phyloP scores from a whole-genome alignment of 1,140 invertebrate species.

The Drosophila ogumai region DNA sequence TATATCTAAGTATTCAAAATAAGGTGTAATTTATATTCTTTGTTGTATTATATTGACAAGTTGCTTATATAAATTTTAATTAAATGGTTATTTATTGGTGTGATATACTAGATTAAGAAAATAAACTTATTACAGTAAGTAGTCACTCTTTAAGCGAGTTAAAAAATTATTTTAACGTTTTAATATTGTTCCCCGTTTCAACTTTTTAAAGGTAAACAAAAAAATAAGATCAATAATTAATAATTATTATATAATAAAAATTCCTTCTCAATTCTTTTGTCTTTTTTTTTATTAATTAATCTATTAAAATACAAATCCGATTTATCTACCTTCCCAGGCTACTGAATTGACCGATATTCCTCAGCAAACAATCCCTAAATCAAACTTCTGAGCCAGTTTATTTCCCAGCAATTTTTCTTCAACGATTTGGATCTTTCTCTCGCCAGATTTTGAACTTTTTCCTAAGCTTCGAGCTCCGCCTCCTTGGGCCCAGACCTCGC shows the following conservation, averaged over 20 bases:
- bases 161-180: too few species aligned
- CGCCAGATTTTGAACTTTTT: conserved; percentile 41
- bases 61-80: not conserved
- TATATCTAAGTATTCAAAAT: conserved; percentile 7
- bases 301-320: not conserved
- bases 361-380: not conserved
- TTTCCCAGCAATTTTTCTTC: conserved; percentile 39
- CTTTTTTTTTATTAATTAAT: not conserved
- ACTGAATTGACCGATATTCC: conserved; percentile 18
- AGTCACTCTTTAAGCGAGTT: too few species aligned
- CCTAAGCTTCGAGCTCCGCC: conserved; percentile 19
- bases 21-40: conserved; percentile 5
- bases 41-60: not conserved
- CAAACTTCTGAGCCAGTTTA: conserved; percentile 10
- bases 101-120: not conserved
- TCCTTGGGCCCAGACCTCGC: conserved; percentile 39
- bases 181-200: too few species aligned
- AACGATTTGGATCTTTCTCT: conserved; percentile 32
- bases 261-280: rapidly evolving
- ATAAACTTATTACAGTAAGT: not conserved
- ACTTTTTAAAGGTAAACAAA: too few species aligned
- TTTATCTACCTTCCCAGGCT: conserved; percentile 1
- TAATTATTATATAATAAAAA: too few species aligned
- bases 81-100: not conserved
- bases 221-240: too few species aligned